Conservation (phyloP, 2,888 invertebrate genomes). For the Noctuana brunneofusca region DNA sequence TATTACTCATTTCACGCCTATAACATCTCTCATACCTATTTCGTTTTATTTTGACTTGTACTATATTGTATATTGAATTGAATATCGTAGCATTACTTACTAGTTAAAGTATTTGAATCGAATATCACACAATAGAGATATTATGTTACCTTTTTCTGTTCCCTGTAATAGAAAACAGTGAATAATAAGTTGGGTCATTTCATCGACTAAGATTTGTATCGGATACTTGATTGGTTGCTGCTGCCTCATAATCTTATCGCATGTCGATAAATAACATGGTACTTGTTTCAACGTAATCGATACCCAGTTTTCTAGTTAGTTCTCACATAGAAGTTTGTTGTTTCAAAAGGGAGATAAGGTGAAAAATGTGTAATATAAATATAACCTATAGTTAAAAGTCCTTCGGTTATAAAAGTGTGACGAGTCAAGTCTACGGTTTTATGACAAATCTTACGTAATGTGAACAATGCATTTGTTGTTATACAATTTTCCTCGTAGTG, state of each 20-base stretch:
- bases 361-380: not conserved
- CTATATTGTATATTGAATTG: not conserved
- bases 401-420: not conserved
- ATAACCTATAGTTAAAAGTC: not conserved
- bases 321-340: constrained; percentile 15
- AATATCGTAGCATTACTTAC: not conserved
- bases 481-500: not conserved
- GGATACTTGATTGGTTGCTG: constrained; percentile 57
- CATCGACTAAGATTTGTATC: constrained; percentile 35
- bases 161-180: not conserved
- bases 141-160: not conserved
- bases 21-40: constrained; percentile 25
- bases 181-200: constrained; percentile 14
- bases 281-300: constrained; percentile 57
- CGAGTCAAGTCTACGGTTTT: not conserved
- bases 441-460: not conserved
- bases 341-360: not conserved
- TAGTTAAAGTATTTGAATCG: constrained; percentile 3
- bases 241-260: constrained; percentile 70
- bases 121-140: not conserved
- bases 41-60: not conserved
- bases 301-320: constrained; percentile 42
- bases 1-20: constrained; percentile 35
- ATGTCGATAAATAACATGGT: constrained; percentile 62
- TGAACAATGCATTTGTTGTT: not conserved